These are phyloP conservation scores for Heliornis fulica DNA, from an alignment of 2,113 vertebrate genomes.

Conservation along the genomic window DNA sequence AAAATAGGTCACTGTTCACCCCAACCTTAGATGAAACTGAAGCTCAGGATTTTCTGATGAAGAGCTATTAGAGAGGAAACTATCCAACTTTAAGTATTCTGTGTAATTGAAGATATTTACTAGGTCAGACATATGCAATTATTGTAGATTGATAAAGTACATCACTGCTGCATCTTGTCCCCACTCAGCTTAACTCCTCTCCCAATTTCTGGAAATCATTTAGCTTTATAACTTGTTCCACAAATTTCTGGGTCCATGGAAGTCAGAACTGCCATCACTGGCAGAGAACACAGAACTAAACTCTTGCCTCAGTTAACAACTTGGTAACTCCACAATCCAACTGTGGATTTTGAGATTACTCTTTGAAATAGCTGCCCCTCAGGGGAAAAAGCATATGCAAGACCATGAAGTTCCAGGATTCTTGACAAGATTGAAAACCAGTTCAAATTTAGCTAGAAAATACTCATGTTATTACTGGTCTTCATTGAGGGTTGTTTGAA, in stretches of 20 bases:
- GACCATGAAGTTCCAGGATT: not conserved
- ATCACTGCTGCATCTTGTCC: not conserved
- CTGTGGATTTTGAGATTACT: not conserved
- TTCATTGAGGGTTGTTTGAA: slow-evolving; percentile 9
- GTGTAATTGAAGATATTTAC: not conserved
- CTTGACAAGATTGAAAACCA: not conserved
- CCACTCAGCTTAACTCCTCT: not conserved
- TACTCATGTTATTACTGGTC: not conserved
- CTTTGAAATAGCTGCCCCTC: not conserved
- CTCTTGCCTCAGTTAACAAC: not conserved
- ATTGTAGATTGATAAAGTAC: not conserved
- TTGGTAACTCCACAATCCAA: not conserved
- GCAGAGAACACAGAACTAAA: not conserved
- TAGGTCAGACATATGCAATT: not conserved
- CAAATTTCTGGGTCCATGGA: not conserved
- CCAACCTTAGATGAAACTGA: not conserved
- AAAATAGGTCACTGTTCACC: not conserved
- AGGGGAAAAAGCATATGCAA: not conserved
- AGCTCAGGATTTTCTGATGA: not conserved
- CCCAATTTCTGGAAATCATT: not conserved
- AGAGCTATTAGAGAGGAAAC: not conserved
- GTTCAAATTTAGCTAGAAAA: not conserved
- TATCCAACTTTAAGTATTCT: not conserved
- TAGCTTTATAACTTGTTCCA: not conserved
- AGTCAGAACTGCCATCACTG: not conserved